Base-by-base conservation (phyloP, 2,797 vertebrate species). In the Muscicapa striata region DNA sequence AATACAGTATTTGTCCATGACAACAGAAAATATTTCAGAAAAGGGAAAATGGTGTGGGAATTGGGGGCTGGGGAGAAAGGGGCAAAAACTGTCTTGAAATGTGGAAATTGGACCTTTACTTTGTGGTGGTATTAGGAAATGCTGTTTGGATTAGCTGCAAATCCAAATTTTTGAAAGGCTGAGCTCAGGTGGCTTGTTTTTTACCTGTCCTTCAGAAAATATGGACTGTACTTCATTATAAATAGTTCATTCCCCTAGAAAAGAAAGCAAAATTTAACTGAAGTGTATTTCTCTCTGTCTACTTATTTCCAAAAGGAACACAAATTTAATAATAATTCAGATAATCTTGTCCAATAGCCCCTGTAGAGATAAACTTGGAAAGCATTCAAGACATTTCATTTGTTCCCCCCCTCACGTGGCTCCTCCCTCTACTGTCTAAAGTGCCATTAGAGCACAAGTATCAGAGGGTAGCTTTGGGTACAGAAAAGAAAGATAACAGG, bases 41-140 rank as follows among this genome's bases (percentile, higher is more conserved):
- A 70, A 77, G n/a, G 61, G 23, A 73, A 62, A 89, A 81, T 17
- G 2, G 4, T n/a, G 19, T 74, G 23, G n/a, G 13, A 77, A 5
- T 6, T 11, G 19, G 5, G 30, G 6, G 1, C 0, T 45, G 13
- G 22, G 36, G 17, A 64, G 15, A 26, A 5, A 78, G 19, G 81
- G 11, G 11, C 17, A 89, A 87, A 89, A 87, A 36, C 14, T 73
- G 6, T 52, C 54, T 77, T 81, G 36, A 90, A 82, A 87, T 61
- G 13, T 15, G 59, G 32, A 90, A 90, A 76, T 9, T 5, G 5
- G 30, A 8, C 23, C 7, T 79, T 78, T 86, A 4, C 8, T 69
- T 79, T 74, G 11, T 40, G 14, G 5, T 19, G 34, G 7, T 41
- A 32, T 45, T 79, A 74, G 22, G 8, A 79, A 82, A 41, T 41